Conservation (phyloP, 2,888 invertebrate genomes). For the Diabrotica balteata region DNA sequence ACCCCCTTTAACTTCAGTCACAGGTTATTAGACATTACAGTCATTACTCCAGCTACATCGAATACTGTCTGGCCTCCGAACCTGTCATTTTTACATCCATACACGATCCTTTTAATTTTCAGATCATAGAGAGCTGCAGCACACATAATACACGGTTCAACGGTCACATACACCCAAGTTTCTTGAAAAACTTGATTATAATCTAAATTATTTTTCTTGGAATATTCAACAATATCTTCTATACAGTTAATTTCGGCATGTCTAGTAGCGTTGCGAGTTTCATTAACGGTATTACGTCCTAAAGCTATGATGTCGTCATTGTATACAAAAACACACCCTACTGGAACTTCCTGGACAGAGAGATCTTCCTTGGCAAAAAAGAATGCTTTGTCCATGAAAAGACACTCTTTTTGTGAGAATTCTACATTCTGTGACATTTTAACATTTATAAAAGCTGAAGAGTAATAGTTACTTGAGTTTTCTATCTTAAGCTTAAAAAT, state of each 20-base stretch:
- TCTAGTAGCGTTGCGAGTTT: constrained; percentile 91
- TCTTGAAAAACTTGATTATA: constrained; percentile 67
- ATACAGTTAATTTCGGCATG: constrained; percentile 97
- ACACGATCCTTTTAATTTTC: constrained; percentile 78
- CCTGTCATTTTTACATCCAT: constrained; percentile 93
- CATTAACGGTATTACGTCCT: constrained; percentile 90
- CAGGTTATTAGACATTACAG: no score
- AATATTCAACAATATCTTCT: constrained; percentile 75
- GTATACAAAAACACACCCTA: constrained; percentile 92
- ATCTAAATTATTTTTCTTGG: constrained; percentile 65
- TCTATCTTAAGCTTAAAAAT: background rate
- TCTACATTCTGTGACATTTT: constrained; percentile 1
- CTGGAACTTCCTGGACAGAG: constrained; percentile 88
- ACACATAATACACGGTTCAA: constrained; percentile 99
- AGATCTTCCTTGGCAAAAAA: constrained; percentile 81
- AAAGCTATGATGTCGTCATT: constrained; percentile 75
- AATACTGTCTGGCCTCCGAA: constrained; percentile 97
- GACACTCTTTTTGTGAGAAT: constrained; percentile 45
- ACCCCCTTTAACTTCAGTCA: constrained; percentile 70
- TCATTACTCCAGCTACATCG: constrained; percentile 73
- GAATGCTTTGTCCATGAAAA: constrained; percentile 79
- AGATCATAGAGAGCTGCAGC: constrained; percentile 79
- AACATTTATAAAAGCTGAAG: background rate
- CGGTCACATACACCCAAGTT: constrained; percentile 84
- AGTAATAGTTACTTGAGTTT: background rate